Conservation (phyloP, 2,113 vertebrate species). For the Kryptolebias marmoratus region DNA sequence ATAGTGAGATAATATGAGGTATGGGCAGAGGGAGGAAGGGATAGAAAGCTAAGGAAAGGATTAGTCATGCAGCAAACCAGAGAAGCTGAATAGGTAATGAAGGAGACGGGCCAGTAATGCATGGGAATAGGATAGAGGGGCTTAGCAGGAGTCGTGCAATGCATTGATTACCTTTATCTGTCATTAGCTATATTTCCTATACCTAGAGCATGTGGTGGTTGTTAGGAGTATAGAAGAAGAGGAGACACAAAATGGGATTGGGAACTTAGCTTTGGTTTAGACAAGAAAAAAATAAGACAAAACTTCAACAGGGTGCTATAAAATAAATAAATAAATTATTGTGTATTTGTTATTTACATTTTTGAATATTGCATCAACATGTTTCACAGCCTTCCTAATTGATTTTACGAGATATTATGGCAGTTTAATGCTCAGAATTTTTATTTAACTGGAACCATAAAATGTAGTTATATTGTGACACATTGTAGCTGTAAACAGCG, state of each 20-base stretch:
- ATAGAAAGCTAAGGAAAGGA: conserved; percentile 70
- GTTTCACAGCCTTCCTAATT: background rate
- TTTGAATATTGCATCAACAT: conserved; percentile 11
- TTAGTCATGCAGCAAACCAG: conserved; percentile 67
- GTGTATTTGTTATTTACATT: background rate
- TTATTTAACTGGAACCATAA: conserved; percentile 56
- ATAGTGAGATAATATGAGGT: conserved; percentile 56
- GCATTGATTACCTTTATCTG: conserved; percentile 76
- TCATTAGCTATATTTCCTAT: conserved; percentile 68
- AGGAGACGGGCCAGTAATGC: conserved; percentile 69
- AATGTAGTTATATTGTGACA: conserved; percentile 41
- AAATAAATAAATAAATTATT: background rate
- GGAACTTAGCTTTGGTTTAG: background rate
- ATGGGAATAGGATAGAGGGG: conserved; percentile 71
- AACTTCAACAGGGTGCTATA: background rate
- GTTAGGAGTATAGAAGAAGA: conserved; percentile 1
- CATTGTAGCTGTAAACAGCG: conserved; percentile 56
- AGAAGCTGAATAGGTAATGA: conserved; percentile 74
- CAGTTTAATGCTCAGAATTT: conserved; percentile 61
- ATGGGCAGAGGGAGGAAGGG: conserved; percentile 47
- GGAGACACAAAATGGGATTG: background rate
- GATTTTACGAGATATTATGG: conserved; percentile 50
- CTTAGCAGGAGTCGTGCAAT: conserved; percentile 70
- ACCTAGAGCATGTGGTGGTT: conserved; percentile 26
- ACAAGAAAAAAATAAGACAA: background rate